Base-by-base conservation (phyloP, 2,113 vertebrate species). In the Hydropotes inermis region DNA sequence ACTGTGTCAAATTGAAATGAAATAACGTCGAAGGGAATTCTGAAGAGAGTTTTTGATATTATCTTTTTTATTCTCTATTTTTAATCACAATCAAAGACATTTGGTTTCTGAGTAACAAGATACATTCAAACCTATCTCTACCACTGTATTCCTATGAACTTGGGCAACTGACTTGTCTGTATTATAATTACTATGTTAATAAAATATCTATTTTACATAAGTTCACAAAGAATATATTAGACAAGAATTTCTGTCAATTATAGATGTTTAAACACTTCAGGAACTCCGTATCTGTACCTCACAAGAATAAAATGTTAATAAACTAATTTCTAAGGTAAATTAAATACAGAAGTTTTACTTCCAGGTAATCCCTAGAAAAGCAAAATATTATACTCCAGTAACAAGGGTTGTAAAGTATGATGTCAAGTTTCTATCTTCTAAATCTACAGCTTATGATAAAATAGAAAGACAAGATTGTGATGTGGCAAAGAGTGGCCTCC, bases 221-320 rank as follows among this genome's bases (percentile, higher is more conserved):
- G 47, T 82, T 91, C 74, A 92, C 15, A 92, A 61, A 64, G 23
- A 52, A 97, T 50, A 55, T 30, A 89, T 33, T 84, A 3, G 47
- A 95, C 83, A 70, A 85, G 54, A 6, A 89, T 85, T 95, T 85
- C n/a, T 85, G 45, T 79, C 25, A 85, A 95, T 82, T 94, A 94
- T 10, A 2, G 16, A 79, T 25, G 5, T 76, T 21, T 55, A 85
- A 78, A 54, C 21, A 92, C 58, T 92, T 97, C 27, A 91, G 33
- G 33, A 94, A 82, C 5, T 64, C 3, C 60, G 5, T 88, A 50
- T 70, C 45, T 76, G 4, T 57, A 39, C 19, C 7, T 96, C 28
- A 58, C 1, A 85, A 57, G 52, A 87, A 94, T 67, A 86, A 61
- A 30, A 97, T 58, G 8, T 58, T 57, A 86, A 81, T 50, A 67